These are phyloP conservation scores for Urocyon cinereoargenteus DNA, from an alignment of 2,797 vertebrate species.

Conservation along the genomic window DNA sequence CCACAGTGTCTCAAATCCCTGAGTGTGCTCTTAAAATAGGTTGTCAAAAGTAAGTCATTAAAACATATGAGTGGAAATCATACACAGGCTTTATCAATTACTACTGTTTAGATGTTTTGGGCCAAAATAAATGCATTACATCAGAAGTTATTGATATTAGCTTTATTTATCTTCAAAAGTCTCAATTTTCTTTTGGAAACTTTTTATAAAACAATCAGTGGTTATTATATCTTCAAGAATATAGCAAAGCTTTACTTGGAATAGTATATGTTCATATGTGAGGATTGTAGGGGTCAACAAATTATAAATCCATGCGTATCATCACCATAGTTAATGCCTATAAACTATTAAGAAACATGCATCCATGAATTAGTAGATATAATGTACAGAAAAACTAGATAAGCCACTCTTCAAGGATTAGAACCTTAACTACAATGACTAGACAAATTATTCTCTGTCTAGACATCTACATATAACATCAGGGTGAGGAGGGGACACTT, in stretches of 20 bases:
- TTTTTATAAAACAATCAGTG: background rate
- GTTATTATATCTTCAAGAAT: background rate
- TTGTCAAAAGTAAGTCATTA: background rate
- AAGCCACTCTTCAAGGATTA: background rate
- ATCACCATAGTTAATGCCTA: background rate
- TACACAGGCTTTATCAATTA: background rate
- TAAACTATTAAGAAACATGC: background rate
- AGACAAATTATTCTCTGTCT: background rate
- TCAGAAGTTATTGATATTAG: background rate
- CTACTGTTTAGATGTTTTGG: background rate
- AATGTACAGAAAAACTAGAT: background rate
- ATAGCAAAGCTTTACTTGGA: background rate
- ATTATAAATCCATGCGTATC: background rate
- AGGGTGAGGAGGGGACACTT: background rate
- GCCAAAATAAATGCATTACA: background rate
- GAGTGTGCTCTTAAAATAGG: background rate
- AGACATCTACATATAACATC: background rate
- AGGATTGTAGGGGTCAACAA: background rate
- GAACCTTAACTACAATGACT: background rate
- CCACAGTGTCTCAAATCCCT: background rate
- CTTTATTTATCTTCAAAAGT: background rate
- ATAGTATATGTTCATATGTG: background rate
- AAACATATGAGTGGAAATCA: background rate
- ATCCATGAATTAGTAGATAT: background rate
- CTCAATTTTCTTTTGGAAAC: background rate